Conservation (phyloP, 1,140 invertebrate species). For the Panagrolaimus sp. region DNA sequence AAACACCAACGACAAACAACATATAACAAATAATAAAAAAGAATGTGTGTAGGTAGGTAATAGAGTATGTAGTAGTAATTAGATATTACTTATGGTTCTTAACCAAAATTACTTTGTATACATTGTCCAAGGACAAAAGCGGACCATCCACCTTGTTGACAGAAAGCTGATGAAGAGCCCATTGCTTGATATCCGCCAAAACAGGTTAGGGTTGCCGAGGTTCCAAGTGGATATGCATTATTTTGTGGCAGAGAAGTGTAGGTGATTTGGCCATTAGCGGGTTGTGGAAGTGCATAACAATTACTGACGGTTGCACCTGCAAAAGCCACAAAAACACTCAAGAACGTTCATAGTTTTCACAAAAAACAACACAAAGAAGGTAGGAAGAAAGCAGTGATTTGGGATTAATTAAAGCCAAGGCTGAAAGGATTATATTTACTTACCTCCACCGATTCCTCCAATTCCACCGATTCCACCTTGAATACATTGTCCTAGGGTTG, state of each 20-base stretch:
- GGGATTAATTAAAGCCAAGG: not conserved
- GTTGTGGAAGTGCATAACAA: slow-evolving; percentile 1
- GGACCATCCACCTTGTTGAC: slow-evolving; percentile 8
- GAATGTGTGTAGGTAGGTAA: too few relatives aligned
- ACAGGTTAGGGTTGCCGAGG: not conserved
- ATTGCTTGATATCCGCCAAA: not conserved
- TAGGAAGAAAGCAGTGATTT: not conserved
- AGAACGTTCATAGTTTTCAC: too few relatives aligned
- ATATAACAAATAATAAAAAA: too few relatives aligned
- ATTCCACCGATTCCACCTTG: not conserved
- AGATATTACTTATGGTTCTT: too few relatives aligned
- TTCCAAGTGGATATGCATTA: not conserved
- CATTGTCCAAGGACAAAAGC: slow-evolving; percentile 2
- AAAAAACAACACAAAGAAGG: too few relatives aligned
- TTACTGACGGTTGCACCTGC: too few relatives aligned
- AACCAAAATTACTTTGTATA: not conserved
- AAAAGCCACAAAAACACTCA: too few relatives aligned
- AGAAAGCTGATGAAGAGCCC: not conserved
- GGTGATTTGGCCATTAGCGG: slow-evolving; percentile 6
- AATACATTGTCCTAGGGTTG: not conserved
- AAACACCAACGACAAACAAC: too few relatives aligned
- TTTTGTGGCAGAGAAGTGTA: slow-evolving; percentile 11
- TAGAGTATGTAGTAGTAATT: too few relatives aligned
- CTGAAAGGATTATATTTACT: not conserved
- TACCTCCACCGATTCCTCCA: not conserved